These are phyloP conservation scores for Mongoloraphidia duomilia DNA, from an alignment of 2,888 invertebrate genomes.

Conservation along the genomic window DNA sequence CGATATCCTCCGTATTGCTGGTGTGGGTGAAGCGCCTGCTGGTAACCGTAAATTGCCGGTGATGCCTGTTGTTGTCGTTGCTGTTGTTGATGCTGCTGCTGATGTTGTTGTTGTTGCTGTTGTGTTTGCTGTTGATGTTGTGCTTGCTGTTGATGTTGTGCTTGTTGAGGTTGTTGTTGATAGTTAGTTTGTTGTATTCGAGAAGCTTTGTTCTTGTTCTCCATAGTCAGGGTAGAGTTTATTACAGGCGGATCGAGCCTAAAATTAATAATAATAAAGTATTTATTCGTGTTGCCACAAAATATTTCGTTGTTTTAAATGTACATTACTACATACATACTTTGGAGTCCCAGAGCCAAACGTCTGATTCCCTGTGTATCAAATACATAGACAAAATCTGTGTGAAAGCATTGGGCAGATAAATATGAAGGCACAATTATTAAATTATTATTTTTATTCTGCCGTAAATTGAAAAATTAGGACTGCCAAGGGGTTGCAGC, in stretches of 20 bases:
- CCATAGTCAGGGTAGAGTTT: conserved; percentile 33
- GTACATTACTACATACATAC: too few species aligned
- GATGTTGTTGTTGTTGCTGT: conserved; percentile 20
- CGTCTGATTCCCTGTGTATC: too few species aligned
- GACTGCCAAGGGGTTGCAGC: too few species aligned
- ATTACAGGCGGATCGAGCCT: conserved; percentile 61
- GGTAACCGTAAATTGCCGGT: conserved; percentile 20
- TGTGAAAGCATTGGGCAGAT: too few species aligned
- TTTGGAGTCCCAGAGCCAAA: too few species aligned
- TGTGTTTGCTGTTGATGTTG: conserved; percentile 5
- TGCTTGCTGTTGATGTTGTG: conserved; percentile 20
- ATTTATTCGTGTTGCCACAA: too few species aligned
- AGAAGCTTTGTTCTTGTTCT: conserved; percentile 8
- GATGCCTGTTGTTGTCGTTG: conserved; percentile 14
- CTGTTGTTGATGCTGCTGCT: conserved; percentile 16
- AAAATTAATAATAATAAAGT: conserved; percentile 15
- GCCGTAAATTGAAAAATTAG: too few species aligned
- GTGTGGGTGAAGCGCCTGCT: conserved; percentile 12
- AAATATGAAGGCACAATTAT: too few species aligned
- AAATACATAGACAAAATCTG: too few species aligned
- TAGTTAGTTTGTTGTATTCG: conserved; percentile 6
- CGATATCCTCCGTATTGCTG: conserved; percentile 6
- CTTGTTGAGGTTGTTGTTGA: conserved; percentile 9
- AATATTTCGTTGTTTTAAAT: too few species aligned
- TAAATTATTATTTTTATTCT: too few species aligned